phyloP scores from a whole-genome alignment of 2,113 vertebrate species.

The Platichthys stellatus region DNA sequence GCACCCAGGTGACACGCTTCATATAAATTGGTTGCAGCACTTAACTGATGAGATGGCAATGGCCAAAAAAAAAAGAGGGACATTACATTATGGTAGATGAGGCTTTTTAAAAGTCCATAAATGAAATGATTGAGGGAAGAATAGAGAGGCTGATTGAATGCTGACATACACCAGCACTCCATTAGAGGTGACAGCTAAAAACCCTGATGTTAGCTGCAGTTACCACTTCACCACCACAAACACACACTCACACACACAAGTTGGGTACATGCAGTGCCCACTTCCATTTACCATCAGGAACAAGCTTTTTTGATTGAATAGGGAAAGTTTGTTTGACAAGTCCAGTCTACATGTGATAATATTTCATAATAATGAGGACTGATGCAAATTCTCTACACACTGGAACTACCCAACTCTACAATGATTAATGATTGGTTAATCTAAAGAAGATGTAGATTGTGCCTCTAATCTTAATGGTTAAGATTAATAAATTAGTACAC shows the following conservation, averaged over 20 bases:
- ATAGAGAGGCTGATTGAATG: constrained; percentile 59
- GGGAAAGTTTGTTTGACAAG: not conserved
- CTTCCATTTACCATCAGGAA: too few relatives aligned
- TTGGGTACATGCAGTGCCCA: too few relatives aligned
- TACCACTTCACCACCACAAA: constrained; percentile 1
- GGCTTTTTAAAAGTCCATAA: constrained; percentile 56
- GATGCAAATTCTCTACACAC: too few relatives aligned
- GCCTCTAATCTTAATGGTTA: too few relatives aligned
- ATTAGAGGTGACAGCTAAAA: constrained; percentile 40
- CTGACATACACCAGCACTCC: constrained; percentile 42
- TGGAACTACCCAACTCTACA: too few relatives aligned
- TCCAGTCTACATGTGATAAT: not conserved
- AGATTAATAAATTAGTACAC: too few relatives aligned
- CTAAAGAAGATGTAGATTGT: too few relatives aligned
- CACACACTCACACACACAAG: too few relatives aligned
- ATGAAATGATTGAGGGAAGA: constrained; percentile 44
- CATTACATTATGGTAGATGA: constrained; percentile 40
- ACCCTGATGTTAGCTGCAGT: constrained; percentile 38
- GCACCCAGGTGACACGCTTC: constrained; percentile 39
- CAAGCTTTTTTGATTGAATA: too few relatives aligned
- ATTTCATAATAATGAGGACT: too few relatives aligned
- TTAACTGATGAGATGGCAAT: constrained; percentile 69
- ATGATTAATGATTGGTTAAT: too few relatives aligned
- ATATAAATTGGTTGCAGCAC: constrained; percentile 52
- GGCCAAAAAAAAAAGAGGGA: constrained; percentile 34